phyloP scores from a whole-genome alignment of 2,113 vertebrate species.

The Centrocercus urophasianus region DNA sequence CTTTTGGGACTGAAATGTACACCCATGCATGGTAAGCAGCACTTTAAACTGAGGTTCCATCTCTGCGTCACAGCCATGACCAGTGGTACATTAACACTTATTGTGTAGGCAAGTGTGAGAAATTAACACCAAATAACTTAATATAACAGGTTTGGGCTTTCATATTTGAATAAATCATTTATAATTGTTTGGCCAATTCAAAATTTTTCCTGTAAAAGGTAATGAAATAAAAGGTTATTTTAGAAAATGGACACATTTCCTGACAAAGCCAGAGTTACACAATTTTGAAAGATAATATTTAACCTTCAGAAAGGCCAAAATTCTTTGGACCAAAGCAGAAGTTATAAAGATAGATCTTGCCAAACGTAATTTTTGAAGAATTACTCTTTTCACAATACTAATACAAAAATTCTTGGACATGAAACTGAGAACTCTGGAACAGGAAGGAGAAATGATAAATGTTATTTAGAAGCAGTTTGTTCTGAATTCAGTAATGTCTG shows the following conservation, averaged over 20 bases:
- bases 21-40: accelerated
- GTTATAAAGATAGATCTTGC: constrained; percentile 24
- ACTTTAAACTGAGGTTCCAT: accelerated
- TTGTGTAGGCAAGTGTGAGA: not conserved
- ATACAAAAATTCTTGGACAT: constrained; percentile 50
- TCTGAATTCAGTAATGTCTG: not conserved
- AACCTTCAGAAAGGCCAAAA: constrained; percentile 63
- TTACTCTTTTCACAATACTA: constrained; percentile 50
- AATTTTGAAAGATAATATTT: constrained; percentile 65
- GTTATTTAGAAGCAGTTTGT: constrained; percentile 40
- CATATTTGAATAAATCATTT: not conserved
- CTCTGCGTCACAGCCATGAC: not conserved
- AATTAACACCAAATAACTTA: not conserved
- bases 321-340: constrained; percentile 42
- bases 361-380: constrained; percentile 60
- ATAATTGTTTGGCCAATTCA: not conserved
- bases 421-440: constrained; percentile 31
- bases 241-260: constrained; percentile 48
- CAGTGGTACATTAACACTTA: not conserved
- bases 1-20: not conserved
- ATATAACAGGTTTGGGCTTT: not conserved
- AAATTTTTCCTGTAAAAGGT: not conserved
- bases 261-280: constrained; percentile 31
- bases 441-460: constrained; percentile 50
- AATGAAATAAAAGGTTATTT: constrained; percentile 7